Percentiles rank a stretch among this genome's conserved stretches.
phyloP scores from a whole-genome alignment of 2,797 vertebrate genomes.

The Lindbergichthys nudifrons region DNA sequence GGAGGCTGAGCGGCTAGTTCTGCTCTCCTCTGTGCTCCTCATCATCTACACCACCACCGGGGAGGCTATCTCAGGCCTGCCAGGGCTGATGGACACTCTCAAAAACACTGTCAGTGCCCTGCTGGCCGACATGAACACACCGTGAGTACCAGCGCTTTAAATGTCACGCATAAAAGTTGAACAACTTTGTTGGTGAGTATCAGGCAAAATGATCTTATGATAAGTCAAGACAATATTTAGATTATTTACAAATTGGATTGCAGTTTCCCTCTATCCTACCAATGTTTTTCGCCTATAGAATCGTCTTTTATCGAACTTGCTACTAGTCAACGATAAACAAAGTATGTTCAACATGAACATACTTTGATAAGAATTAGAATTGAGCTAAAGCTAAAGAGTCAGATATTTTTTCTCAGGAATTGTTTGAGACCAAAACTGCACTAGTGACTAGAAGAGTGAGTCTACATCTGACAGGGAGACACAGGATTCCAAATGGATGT shows the following conservation, averaged over 20 bases:
- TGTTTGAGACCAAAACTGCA: too few species aligned
- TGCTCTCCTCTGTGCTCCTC: constrained; percentile 89
- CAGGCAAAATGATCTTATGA: neutral
- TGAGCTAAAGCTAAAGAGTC: too few species aligned
- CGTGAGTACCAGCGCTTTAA: constrained; percentile 83
- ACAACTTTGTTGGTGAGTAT: neutral
- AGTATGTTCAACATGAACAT: neutral
- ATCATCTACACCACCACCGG: constrained; percentile 90
- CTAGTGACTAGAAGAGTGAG: too few species aligned
- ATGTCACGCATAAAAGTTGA: neutral
- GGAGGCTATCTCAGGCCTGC: constrained; percentile 85
- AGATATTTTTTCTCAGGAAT: too few species aligned
- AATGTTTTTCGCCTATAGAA: neutral
- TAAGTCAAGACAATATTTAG: neutral
- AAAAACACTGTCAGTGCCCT: constrained; percentile 89
- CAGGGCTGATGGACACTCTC: constrained; percentile 88
- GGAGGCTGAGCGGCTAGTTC: constrained; percentile 85
- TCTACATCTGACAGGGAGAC: neutral
- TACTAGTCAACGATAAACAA: neutral
- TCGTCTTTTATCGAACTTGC: too few species aligned
- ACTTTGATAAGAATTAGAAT: neutral
- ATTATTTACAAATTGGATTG: neutral
- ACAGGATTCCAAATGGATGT: neutral
- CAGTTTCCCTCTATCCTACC: neutral
- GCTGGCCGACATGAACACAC: constrained; percentile 87